These are phyloP conservation scores for Bunonema sp. DNA, from an alignment of 2,888 invertebrate genomes.

Conservation along the genomic window DNA sequence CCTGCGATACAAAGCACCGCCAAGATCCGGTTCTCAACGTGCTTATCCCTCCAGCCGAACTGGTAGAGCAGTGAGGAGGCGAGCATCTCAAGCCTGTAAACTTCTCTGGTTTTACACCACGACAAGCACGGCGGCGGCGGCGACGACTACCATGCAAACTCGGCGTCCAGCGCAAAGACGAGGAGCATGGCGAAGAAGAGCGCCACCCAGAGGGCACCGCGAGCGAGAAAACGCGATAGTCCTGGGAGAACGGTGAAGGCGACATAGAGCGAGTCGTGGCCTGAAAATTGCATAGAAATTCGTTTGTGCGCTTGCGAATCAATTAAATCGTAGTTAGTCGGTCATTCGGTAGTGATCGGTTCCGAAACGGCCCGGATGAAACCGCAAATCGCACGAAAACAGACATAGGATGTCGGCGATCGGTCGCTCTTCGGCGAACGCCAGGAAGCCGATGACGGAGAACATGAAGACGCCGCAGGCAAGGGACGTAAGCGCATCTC, in stretches of 20 bases:
- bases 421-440: constrained; percentile 15
- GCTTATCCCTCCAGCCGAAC: constrained; percentile 25
- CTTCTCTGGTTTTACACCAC: background rate
- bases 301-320: too few species aligned
- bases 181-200: constrained; percentile 34
- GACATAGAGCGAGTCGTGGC: constrained; percentile 31
- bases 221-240: constrained; percentile 28
- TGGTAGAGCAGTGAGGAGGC: constrained; percentile 33
- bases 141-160: constrained; percentile 15
- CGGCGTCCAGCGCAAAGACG: constrained; percentile 23
- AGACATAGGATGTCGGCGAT: constrained; percentile 21
- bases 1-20: constrained; percentile 22
- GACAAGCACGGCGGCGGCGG: background rate
- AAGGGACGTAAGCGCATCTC: constrained; percentile 29
- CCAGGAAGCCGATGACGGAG: constrained; percentile 34
- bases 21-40: constrained; percentile 27
- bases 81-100: constrained; percentile 37
- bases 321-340: too few species aligned
- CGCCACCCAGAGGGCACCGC: constrained; percentile 33
- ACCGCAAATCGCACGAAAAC: constrained; percentile 1
- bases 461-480: constrained; percentile 39
- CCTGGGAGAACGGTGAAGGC: constrained; percentile 37
- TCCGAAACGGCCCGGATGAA: too few species aligned
- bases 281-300: too few species aligned
- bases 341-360: too few species aligned